phyloP scores from a whole-genome alignment of 2,797 vertebrate genomes.

The Remorina albescens region DNA sequence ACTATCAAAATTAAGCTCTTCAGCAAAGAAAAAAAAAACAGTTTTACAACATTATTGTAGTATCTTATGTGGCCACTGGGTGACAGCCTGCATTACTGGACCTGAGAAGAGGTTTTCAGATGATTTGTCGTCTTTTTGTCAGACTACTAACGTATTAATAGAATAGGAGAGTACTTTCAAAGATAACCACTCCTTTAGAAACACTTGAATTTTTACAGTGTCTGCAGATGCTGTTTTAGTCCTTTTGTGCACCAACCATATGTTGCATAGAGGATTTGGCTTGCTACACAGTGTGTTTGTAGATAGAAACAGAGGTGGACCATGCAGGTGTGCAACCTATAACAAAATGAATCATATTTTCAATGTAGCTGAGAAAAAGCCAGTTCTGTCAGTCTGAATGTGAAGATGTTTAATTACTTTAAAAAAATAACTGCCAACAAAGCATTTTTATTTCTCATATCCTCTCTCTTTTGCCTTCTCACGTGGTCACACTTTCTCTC shows the following conservation, averaged over 20 bases:
- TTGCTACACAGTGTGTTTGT: conserved; percentile 53
- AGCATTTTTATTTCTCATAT: neutral
- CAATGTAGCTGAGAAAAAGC: conserved; percentile 59
- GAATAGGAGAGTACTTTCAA: conserved; percentile 14
- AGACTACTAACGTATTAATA: conserved; percentile 27
- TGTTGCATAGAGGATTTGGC: conserved; percentile 52
- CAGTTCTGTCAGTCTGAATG: conserved; percentile 25
- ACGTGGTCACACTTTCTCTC: conserved; percentile 8
- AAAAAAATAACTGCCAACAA: neutral
- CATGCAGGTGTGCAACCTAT: conserved; percentile 67
- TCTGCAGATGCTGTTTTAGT: conserved; percentile 23
- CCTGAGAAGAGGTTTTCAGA: neutral
- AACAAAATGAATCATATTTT: conserved; percentile 76
- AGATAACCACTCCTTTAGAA: conserved; percentile 32
- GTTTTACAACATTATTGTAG: neutral
- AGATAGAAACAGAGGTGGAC: conserved; percentile 47
- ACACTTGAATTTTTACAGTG: conserved; percentile 28
- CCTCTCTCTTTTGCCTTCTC: neutral
- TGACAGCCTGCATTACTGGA: conserved; percentile 42
- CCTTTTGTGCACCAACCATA: conserved; percentile 9
- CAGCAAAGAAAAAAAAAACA: neutral
- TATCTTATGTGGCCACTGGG: conserved; percentile 33
- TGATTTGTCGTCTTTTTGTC: conserved; percentile 9
- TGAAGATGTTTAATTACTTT: conserved; percentile 40
- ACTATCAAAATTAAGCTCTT: neutral